These are phyloP conservation scores for Trissolcus brochymenae DNA, from an alignment of 2,888 invertebrate genomes.

Conservation along the genomic window DNA sequence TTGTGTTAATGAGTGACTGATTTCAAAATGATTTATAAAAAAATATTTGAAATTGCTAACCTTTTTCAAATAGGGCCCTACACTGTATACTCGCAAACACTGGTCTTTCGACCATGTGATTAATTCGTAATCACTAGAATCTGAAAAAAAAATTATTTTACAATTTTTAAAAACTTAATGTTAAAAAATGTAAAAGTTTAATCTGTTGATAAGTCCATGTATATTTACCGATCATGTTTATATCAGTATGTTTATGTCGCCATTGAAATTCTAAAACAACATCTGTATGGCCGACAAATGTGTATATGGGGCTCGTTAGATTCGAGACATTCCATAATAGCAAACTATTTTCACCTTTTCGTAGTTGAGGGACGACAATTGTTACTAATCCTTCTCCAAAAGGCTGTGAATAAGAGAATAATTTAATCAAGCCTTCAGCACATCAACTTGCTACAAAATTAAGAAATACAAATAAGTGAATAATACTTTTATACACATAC, in stretches of 20 bases:
- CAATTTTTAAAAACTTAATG: no score
- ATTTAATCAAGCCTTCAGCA: not conserved
- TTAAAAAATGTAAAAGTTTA: no score
- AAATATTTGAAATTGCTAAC: constrained; percentile 60
- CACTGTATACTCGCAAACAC: constrained; percentile 92
- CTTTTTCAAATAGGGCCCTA: constrained; percentile 90
- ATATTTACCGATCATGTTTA: constrained; percentile 43
- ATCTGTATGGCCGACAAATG: constrained; percentile 95
- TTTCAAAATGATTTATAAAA: not conserved
- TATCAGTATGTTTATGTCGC: constrained; percentile 82
- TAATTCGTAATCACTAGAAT: constrained; percentile 86
- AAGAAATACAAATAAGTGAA: not conserved
- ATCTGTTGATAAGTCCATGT: no score
- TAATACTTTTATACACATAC: constrained; percentile 72
- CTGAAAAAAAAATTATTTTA: constrained; percentile 62
- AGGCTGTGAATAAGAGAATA: constrained; percentile 79
- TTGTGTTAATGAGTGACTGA: constrained; percentile 15
- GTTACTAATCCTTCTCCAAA: constrained; percentile 95
- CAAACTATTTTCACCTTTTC: constrained; percentile 90
- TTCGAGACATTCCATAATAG: constrained; percentile 86
- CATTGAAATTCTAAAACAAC: constrained; percentile 97
- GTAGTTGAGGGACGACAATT: constrained; percentile 93
- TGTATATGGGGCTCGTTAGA: constrained; percentile 88
- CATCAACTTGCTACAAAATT: not conserved
- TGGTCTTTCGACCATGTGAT: constrained; percentile 98